Percentiles rank a stretch among this genome's conserved stretches.
Evolutionary conservation across 2,888 invertebrate genomes (phyloP).

Genomic region (Unio pictorum): DNA sequence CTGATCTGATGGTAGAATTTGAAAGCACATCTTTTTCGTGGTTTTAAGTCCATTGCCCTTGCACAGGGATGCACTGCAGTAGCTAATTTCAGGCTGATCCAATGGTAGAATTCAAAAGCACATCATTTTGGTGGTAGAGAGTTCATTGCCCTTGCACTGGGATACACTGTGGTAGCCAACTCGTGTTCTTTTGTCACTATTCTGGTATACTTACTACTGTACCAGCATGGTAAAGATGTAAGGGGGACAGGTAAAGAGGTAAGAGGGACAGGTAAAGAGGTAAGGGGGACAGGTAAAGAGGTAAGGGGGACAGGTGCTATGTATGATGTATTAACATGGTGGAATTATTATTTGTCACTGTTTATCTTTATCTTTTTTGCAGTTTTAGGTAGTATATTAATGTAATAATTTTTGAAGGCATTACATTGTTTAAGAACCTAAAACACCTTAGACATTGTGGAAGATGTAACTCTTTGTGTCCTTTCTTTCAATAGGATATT

Average conservation of each 20-base stretch:
- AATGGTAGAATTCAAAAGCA: too few relatives aligned
- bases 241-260: neutral
- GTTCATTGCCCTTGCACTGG: too few relatives aligned
- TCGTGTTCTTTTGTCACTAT: neutral
- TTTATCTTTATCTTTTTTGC: neutral
- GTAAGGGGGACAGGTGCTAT: neutral
- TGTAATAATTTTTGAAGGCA: neutral
- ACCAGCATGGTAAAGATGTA: neutral
- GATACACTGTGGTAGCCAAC: too few relatives aligned
- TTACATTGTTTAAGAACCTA: neutral
- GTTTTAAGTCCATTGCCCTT: too few relatives aligned
- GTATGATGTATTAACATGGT: neutral
- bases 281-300: neutral
- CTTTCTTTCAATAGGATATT: constrained; percentile 77
- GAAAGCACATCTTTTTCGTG: too few relatives aligned
- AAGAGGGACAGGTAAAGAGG: neutral
- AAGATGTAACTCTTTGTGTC: neutral
- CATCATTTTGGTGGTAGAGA: too few relatives aligned
- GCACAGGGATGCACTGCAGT: too few relatives aligned
- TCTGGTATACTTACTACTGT: neutral
- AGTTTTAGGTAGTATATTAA: neutral
- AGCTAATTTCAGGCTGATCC: too few relatives aligned
- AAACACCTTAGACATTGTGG: neutral
- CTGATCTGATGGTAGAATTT: too few relatives aligned
- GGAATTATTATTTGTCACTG: neutral